Percentiles rank a stretch among this genome's conserved stretches.
Evolutionary conservation across 2,797 vertebrate species (phyloP).

Genomic region (Cirrhinus mrigala): DNA sequence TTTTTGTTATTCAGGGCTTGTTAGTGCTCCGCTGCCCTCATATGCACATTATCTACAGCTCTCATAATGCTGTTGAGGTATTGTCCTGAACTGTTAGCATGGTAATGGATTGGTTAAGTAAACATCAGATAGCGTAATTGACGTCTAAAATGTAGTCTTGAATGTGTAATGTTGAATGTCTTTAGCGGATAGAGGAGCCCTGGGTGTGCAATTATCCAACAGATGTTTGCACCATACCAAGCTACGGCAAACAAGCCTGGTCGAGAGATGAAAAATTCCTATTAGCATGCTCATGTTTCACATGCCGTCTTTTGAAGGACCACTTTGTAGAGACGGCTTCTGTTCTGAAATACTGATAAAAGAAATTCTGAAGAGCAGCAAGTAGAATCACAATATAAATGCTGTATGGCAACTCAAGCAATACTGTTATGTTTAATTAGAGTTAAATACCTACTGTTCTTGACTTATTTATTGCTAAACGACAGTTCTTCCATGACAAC

Average conservation of each 20-base stretch:
- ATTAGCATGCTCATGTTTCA: constrained; percentile 28
- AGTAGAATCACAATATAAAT: neutral
- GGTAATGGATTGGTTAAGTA: constrained; percentile 48
- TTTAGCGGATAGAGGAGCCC: constrained; percentile 28
- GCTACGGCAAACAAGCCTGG: constrained; percentile 28
- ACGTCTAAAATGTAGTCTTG: constrained; percentile 22
- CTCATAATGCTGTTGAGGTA: constrained; percentile 1
- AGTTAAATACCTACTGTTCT: neutral
- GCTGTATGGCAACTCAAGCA: neutral
- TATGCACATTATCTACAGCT: constrained; percentile 15
- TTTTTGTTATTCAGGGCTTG: constrained; percentile 9
- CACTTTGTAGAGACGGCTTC: constrained; percentile 5
- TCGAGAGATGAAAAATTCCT: constrained; percentile 11
- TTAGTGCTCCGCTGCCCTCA: constrained; percentile 20
- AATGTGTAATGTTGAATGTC: constrained; percentile 18
- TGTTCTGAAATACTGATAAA: constrained; percentile 1
- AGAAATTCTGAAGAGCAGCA: constrained; percentile 8
- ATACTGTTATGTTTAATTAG: neutral
- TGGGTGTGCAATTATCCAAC: constrained; percentile 44
- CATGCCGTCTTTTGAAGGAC: constrained; percentile 17
- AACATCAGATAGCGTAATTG: constrained; percentile 45
- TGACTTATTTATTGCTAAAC: neutral
- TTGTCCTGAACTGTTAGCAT: constrained; percentile 28
- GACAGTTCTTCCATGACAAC: too few relatives aligned
- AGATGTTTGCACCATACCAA: constrained; percentile 36